Percentiles rank a stretch among this genome's conserved stretches.
phyloP scores from a whole-genome alignment of 2,888 invertebrate species.

The Venusia cambrica region DNA sequence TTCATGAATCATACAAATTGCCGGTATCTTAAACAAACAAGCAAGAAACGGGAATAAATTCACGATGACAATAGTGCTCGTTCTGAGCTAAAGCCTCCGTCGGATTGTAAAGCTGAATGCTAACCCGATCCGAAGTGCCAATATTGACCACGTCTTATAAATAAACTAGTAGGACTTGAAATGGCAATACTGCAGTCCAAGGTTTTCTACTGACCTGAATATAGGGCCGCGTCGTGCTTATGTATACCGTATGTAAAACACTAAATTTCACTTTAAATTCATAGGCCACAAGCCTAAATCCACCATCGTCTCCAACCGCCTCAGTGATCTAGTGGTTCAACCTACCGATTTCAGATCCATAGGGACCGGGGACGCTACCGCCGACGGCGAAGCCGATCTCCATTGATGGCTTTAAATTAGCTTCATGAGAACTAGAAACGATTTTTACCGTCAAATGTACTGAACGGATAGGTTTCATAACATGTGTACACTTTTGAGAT shows the following conservation, averaged over 20 bases:
- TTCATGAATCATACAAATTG: too few species aligned
- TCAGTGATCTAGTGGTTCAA: too few species aligned
- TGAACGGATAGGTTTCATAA: too few species aligned
- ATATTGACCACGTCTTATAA: slow-evolving; percentile 21
- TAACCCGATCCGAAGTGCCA: slow-evolving; percentile 7
- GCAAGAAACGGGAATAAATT: slow-evolving; percentile 1
- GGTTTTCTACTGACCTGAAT: slow-evolving; percentile 33
- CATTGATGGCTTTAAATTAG: too few species aligned
- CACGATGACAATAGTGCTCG: not conserved
- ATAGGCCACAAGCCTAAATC: slow-evolving; percentile 2
- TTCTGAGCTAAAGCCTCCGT: slow-evolving; percentile 10
- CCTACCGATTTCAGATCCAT: too few species aligned
- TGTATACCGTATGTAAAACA: slow-evolving; percentile 11
- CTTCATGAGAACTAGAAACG: too few species aligned
- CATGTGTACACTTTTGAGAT: too few species aligned
- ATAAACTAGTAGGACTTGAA: slow-evolving; percentile 24
- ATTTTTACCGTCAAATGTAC: too few species aligned
- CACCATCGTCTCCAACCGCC: too few species aligned
- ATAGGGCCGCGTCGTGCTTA: slow-evolving; percentile 14
- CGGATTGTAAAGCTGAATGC: slow-evolving; percentile 9
- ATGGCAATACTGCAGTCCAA: slow-evolving; percentile 28
- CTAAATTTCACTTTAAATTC: slow-evolving; percentile 11
- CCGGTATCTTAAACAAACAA: too few species aligned
- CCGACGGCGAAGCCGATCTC: too few species aligned
- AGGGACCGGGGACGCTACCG: too few species aligned